phyloP scores from a whole-genome alignment of 2,113 vertebrate species.

The Fregetta grallaria region DNA sequence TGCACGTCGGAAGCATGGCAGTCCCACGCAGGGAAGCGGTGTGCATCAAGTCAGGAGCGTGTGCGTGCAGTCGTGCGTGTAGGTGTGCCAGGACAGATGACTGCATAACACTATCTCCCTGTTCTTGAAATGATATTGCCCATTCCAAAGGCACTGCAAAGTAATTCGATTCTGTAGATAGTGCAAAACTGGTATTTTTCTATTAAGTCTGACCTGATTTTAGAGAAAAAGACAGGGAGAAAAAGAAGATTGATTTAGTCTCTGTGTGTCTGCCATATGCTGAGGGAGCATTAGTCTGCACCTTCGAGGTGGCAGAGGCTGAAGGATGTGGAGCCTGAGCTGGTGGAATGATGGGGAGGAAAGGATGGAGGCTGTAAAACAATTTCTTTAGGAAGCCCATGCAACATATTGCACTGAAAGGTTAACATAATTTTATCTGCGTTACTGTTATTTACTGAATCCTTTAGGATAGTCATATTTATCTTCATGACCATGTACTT shows the following conservation, averaged over 20 bases:
- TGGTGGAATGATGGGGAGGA: neutral
- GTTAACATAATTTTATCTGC: neutral
- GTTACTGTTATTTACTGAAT: neutral
- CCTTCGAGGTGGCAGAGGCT: neutral
- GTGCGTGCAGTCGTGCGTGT: fast-evolving
- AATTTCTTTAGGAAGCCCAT: neutral
- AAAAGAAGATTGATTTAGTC: neutral
- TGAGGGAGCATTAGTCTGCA: neutral
- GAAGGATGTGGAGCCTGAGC: neutral
- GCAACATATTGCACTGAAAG: neutral
- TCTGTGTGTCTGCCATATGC: neutral
- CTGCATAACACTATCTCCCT: neutral
- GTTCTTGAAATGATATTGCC: neutral
- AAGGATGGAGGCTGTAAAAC: neutral
- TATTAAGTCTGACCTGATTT: neutral
- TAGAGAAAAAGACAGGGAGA: neutral
- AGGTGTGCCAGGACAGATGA: neutral
- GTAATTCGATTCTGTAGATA: neutral
- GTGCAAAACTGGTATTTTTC: neutral
- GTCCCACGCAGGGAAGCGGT: neutral
- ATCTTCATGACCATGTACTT: neutral
- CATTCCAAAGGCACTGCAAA: neutral
- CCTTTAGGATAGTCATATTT: neutral
- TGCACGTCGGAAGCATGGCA: fast-evolving
- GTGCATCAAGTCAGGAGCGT: fast-evolving